Conservation (phyloP, 2,113 vertebrate genomes). For the Tragelaphus strepsiceros region DNA sequence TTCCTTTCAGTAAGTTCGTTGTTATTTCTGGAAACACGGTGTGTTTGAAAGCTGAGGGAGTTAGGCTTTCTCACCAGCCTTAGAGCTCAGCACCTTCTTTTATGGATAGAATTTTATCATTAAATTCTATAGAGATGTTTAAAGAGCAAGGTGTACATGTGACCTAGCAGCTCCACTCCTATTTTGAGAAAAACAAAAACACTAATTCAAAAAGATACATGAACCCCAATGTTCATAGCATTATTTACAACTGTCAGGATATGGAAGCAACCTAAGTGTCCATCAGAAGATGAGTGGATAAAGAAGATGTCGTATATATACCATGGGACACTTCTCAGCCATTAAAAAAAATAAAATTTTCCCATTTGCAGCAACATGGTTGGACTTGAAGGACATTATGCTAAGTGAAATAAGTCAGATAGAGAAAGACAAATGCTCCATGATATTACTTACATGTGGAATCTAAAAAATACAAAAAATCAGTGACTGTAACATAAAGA, state of each 20-base stretch:
- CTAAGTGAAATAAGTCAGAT: neutral
- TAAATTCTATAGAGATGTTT: neutral
- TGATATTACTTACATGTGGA: neutral
- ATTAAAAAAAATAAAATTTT: neutral
- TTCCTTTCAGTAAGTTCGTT: neutral
- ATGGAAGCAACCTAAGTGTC: neutral
- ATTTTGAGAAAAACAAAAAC: neutral
- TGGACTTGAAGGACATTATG: neutral
- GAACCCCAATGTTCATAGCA: neutral
- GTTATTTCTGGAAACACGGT: neutral
- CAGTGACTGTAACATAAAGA: neutral
- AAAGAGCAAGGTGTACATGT: neutral
- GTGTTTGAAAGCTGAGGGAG: neutral
- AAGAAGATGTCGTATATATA: neutral
- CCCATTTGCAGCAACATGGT: neutral
- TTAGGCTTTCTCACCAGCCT: neutral
- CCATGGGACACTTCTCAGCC: neutral
- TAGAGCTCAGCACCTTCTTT: neutral
- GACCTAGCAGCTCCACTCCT: neutral
- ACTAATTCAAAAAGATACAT: neutral
- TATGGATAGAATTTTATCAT: neutral
- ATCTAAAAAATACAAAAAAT: neutral
- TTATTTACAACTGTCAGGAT: neutral
- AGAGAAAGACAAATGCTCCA: neutral
- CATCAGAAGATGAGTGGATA: neutral